These are phyloP conservation scores for Batillaria attramentaria DNA, from an alignment of 1,140 invertebrate species.

Conservation along the genomic window DNA sequence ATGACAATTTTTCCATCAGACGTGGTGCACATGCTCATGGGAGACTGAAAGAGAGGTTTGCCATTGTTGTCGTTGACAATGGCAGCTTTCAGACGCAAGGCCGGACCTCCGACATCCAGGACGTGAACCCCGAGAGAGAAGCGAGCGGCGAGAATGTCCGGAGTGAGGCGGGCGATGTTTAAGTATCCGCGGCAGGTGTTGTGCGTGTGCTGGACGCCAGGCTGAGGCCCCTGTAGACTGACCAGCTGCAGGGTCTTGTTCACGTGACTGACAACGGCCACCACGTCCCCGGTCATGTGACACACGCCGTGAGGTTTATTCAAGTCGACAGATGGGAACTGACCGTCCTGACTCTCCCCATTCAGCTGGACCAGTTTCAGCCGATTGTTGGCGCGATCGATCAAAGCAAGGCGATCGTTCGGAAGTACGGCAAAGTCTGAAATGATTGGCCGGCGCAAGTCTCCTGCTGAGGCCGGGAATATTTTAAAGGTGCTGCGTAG, in stretches of 20 bases:
- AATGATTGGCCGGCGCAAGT: slow-evolving; percentile 25
- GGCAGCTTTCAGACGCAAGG: slow-evolving; percentile 12
- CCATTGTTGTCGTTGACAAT: slow-evolving; percentile 29
- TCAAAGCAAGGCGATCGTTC: slow-evolving; percentile 9
- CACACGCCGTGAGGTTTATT: slow-evolving; percentile 19
- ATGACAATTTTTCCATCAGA: slow-evolving; percentile 23
- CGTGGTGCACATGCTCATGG: slow-evolving; percentile 25
- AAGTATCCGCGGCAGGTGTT: slow-evolving; percentile 22
- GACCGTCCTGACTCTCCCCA: slow-evolving; percentile 14
- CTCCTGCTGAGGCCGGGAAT: slow-evolving; percentile 9
- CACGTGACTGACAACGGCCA: slow-evolving; percentile 26
- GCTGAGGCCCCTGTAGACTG: background rate
- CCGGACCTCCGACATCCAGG: slow-evolving; percentile 19
- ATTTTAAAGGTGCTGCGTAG: slow-evolving; percentile 17
- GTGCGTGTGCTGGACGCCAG: slow-evolving; percentile 4
- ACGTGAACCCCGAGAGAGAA: slow-evolving; percentile 25
- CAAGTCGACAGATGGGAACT: slow-evolving; percentile 17
- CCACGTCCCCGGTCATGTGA: slow-evolving; percentile 15
- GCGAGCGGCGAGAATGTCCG: slow-evolving; percentile 8
- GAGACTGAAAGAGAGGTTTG: slow-evolving; percentile 21
- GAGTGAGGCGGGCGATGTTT: slow-evolving; percentile 14
- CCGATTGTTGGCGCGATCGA: slow-evolving; percentile 25
- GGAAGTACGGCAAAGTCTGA: slow-evolving; percentile 26
- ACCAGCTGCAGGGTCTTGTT: slow-evolving; percentile 26
- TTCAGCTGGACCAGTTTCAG: slow-evolving; percentile 21